Conservation (phyloP, 2,888 invertebrate species). For the Drosophila setosimentum region DNA sequence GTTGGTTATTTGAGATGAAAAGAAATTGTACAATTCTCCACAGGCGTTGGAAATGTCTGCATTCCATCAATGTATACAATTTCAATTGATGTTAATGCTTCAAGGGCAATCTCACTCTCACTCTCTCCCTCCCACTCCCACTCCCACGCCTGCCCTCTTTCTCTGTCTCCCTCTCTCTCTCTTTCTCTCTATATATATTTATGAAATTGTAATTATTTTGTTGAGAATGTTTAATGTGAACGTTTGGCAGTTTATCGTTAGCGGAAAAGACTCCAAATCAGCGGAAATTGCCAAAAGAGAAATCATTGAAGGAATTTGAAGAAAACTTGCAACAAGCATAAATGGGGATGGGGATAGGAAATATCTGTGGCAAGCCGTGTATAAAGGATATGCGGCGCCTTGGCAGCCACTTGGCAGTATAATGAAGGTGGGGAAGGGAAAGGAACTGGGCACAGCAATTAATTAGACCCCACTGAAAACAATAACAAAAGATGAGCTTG, state of each 20-base stretch:
- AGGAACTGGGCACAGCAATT: constrained; percentile 46
- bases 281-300: constrained; percentile 15
- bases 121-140: background rate
- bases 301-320: constrained; percentile 34
- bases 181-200: background rate
- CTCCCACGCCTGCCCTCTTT: background rate
- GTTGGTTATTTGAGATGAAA: background rate
- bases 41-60: background rate
- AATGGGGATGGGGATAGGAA: background rate
- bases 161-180: background rate
- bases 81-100: constrained; percentile 15
- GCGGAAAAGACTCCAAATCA: background rate
- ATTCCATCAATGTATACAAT: background rate
- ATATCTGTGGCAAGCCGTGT: constrained; percentile 10
- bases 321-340: constrained; percentile 23
- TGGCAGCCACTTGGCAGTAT: constrained; percentile 19
- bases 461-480: constrained; percentile 69
- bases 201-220: constrained; percentile 18
- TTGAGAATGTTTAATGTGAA: constrained; percentile 2
- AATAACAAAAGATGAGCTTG: constrained; percentile 73
- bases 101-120: background rate
- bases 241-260: background rate
- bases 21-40: background rate
- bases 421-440: background rate
- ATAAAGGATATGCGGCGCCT: constrained; percentile 34